Conservation (phyloP, 2,113 vertebrate species). For the Condylura cristata region DNA sequence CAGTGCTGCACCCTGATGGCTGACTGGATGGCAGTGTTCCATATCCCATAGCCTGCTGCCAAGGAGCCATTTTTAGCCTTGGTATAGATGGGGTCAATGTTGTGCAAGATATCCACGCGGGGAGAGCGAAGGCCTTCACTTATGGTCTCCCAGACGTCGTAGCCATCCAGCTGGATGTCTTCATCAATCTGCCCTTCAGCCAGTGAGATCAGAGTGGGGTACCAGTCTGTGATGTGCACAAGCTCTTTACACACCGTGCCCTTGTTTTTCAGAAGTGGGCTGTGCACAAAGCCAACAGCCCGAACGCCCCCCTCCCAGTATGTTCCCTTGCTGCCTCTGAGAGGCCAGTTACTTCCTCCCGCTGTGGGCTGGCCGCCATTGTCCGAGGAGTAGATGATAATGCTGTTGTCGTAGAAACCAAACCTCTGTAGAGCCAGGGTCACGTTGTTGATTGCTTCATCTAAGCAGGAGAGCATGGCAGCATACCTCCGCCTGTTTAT, state of each 20-base stretch:
- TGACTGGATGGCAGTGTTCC: conserved; percentile 96
- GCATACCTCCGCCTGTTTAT: conserved; percentile 94
- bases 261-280: conserved; percentile 93
- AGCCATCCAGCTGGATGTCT: conserved; percentile 93
- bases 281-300: conserved; percentile 97
- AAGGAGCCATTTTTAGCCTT: conserved; percentile 96
- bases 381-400: conserved; percentile 97
- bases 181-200: conserved; percentile 94
- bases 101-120: conserved; percentile 96
- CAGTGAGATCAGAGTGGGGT: conserved; percentile 94
- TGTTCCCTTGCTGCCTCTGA: conserved; percentile 96
- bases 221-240: conserved; percentile 99
- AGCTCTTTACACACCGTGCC: conserved; percentile 93
- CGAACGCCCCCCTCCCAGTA: conserved; percentile 98
- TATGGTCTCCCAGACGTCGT: conserved; percentile 97
- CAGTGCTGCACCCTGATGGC: conserved; percentile 95
- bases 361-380: conserved; percentile 95
- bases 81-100: conserved; percentile 96
- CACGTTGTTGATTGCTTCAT: conserved; percentile 95
- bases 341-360: conserved; percentile 97
- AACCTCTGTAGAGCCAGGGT: conserved; percentile 92
- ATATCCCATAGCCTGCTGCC: conserved; percentile 95
- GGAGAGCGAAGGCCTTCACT: conserved; percentile 96
- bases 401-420: conserved; percentile 94
- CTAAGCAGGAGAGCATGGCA: conserved; percentile 96